These are phyloP conservation scores for Plecotus auritus DNA, from an alignment of 2,113 vertebrate genomes.

Conservation along the genomic window DNA sequence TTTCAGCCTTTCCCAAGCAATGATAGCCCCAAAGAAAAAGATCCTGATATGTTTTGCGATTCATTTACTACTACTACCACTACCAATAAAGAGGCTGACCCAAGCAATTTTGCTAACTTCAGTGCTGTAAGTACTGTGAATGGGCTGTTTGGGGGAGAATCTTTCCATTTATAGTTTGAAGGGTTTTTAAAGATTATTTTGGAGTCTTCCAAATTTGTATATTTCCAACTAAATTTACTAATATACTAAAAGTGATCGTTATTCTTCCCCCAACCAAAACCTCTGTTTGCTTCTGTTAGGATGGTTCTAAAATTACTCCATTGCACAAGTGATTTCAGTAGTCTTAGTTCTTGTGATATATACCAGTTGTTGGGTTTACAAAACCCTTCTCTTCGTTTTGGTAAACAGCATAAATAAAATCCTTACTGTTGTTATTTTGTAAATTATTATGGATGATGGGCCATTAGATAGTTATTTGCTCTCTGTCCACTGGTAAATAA, in stretches of 20 bases:
- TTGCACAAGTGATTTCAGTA: constrained; percentile 23
- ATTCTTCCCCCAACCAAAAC: constrained; percentile 41
- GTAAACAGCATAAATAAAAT: constrained; percentile 25
- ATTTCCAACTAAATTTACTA: constrained; percentile 41
- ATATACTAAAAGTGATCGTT: constrained; percentile 13
- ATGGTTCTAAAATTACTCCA: constrained; percentile 16
- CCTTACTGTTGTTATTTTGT: background rate
- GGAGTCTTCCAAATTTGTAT: constrained; percentile 49
- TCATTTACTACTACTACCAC: constrained; percentile 90
- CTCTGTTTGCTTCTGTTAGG: constrained; percentile 26
- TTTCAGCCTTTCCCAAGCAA: constrained; percentile 90
- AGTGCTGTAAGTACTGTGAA: constrained; percentile 95
- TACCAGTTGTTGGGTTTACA: constrained; percentile 2
- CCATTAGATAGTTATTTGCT: background rate
- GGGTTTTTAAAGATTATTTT: constrained; percentile 47
- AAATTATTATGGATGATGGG: background rate
- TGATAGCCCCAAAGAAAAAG: constrained; percentile 91
- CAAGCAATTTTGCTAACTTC: constrained; percentile 96
- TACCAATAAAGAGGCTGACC: constrained; percentile 88
- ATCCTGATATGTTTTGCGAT: constrained; percentile 89
- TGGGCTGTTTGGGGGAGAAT: constrained; percentile 60
- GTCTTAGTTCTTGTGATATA: constrained; percentile 1
- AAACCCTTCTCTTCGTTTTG: constrained; percentile 32
- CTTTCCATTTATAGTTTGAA: constrained; percentile 52
- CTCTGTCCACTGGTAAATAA: constrained; percentile 7